These are phyloP conservation scores for Falco rusticolus DNA, from an alignment of 2,797 vertebrate species.

Conservation along the genomic window DNA sequence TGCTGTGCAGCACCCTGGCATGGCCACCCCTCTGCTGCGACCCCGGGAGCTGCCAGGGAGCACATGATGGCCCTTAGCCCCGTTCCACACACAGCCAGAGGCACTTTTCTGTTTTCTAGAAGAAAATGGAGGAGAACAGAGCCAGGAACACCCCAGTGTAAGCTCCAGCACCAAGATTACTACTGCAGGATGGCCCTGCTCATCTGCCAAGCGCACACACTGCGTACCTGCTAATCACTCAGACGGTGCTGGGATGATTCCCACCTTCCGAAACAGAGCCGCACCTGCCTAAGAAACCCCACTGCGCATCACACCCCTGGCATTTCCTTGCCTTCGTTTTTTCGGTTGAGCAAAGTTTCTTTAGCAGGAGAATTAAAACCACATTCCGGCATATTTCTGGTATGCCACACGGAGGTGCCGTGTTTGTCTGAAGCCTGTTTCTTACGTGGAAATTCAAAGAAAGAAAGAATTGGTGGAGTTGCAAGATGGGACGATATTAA, in stretches of 20 bases:
- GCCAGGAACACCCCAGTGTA: neutral
- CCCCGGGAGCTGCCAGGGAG: accelerated
- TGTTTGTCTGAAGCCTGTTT: accelerated
- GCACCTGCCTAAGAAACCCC: neutral
- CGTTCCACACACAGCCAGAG: neutral
- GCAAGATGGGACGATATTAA: neutral
- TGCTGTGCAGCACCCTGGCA: neutral
- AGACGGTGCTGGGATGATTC: neutral
- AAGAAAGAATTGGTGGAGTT: neutral
- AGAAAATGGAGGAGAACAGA: neutral
- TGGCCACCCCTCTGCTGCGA: too few species aligned
- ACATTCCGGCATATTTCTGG: neutral
- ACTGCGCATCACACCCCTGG: neutral
- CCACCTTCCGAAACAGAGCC: neutral
- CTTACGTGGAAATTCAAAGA: neutral
- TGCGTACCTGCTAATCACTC: accelerated
- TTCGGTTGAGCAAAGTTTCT: neutral
- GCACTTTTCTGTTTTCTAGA: neutral
- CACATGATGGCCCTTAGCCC: too few species aligned
- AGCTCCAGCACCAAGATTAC: neutral
- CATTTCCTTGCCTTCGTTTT: neutral
- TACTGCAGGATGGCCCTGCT: neutral
- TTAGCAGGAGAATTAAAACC: neutral
- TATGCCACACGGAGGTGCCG: neutral
- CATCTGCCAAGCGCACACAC: neutral